A percentile compares a stretch with the other conserved stretches of the same genome.
These are phyloP conservation scores for Rutpela maculata DNA, from an alignment of 2,888 invertebrate genomes.

Conservation along the genomic window DNA sequence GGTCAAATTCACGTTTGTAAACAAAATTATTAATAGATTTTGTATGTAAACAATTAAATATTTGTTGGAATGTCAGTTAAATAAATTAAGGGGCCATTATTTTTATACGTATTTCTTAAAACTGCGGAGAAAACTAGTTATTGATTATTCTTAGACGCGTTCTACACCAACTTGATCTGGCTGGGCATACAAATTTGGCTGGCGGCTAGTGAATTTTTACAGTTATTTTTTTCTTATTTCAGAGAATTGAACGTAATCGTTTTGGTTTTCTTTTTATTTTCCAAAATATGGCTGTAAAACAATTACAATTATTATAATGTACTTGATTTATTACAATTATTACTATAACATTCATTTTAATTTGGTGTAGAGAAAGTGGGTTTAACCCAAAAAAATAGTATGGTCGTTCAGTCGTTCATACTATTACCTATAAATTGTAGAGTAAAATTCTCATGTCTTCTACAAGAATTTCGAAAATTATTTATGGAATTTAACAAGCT, in stretches of 20 bases:
- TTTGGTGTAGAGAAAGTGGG: too few relatives aligned
- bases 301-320: too few relatives aligned
- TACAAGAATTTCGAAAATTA: too few relatives aligned
- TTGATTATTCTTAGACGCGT: background rate
- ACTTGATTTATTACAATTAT: too few relatives aligned
- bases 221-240: background rate
- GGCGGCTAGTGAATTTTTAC: too few relatives aligned
- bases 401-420: too few relatives aligned
- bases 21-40: constrained; percentile 16
- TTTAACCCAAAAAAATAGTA: too few relatives aligned
- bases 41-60: background rate
- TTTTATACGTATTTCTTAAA: background rate
- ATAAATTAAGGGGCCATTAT: background rate
- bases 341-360: too few relatives aligned
- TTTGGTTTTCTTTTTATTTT: background rate
- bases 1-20: constrained; percentile 33
- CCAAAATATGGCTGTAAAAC: too few relatives aligned
- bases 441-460: too few relatives aligned
- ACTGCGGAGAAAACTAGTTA: background rate
- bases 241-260: background rate
- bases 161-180: background rate
- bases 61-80: background rate
- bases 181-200: background rate
- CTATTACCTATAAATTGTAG: too few relatives aligned
- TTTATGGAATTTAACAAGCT: too few relatives aligned